Percentiles rank a stretch among this genome's conserved stretches.
Evolutionary conservation across 2,888 invertebrate genomes (phyloP).

Genomic region (Cryptosula pallasiana): DNA sequence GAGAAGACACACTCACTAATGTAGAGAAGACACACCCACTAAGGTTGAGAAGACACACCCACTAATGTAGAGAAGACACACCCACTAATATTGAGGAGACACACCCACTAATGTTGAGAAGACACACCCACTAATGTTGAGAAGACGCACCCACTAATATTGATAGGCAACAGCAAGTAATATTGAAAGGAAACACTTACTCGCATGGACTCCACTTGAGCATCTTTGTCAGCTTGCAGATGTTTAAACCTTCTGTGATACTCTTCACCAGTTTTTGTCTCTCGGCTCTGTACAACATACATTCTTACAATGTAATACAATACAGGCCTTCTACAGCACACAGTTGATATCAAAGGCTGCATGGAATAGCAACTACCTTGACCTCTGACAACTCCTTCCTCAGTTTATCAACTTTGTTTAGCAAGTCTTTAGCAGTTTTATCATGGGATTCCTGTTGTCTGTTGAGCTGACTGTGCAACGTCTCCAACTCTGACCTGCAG

Average conservation of each 20-base stretch:
- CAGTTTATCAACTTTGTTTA: neutral
- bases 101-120: too few relatives aligned
- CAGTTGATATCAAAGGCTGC: neutral
- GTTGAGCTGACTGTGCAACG: neutral
- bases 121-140: too few relatives aligned
- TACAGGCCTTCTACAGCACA: neutral
- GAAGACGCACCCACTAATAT: too few relatives aligned
- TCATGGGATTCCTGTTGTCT: neutral
- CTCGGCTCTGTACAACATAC: neutral
- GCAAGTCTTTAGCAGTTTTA: neutral
- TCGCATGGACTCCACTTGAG: slow-evolving; percentile 17
- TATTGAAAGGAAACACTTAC: neutral
- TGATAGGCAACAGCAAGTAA: too few relatives aligned
- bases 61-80: too few relatives aligned
- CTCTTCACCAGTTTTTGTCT: slow-evolving; percentile 13
- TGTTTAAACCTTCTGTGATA: slow-evolving; percentile 21
- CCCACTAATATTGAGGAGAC: too few relatives aligned
- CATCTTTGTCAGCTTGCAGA: slow-evolving; percentile 4
- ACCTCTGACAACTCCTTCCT: slow-evolving; percentile 15
- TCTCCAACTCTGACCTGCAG: neutral
- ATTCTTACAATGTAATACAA: too few relatives aligned
- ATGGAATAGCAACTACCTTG: neutral
- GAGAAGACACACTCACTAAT: too few relatives aligned
- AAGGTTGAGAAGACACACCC: too few relatives aligned
- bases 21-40: too few relatives aligned